Evolutionary conservation across 2,797 vertebrate species (phyloP).

Genomic region (Pseudochromis fuscus): DNA sequence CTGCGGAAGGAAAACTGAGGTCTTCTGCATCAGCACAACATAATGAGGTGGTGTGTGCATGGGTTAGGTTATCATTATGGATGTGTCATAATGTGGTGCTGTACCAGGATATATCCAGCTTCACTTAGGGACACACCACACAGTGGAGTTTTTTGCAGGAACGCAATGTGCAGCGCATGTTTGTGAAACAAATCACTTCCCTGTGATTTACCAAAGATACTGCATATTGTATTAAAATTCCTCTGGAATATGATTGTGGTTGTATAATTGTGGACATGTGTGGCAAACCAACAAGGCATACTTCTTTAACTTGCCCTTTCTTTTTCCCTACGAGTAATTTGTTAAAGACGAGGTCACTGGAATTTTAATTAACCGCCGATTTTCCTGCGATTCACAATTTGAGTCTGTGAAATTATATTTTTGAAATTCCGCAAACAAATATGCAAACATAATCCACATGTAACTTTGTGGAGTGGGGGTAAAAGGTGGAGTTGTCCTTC

Average conservation of each 20-base stretch:
- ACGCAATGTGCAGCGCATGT: conserved; percentile 1
- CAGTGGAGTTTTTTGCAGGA: conserved; percentile 17
- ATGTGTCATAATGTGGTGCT: conserved; percentile 54
- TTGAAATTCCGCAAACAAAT: conserved; percentile 49
- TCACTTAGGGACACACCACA: conserved; percentile 52
- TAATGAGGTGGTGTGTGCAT: conserved; percentile 60
- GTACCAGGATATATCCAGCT: conserved; percentile 27
- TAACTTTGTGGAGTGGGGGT: conserved; percentile 44
- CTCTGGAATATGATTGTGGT: conserved; percentile 43
- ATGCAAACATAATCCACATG: conserved; percentile 70
- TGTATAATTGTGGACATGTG: conserved; percentile 47
- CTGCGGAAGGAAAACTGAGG: conserved; percentile 53
- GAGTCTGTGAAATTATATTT: conserved; percentile 64
- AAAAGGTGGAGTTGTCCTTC: conserved; percentile 71
- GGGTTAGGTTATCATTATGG: conserved; percentile 60
- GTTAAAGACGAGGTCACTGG: conserved; percentile 44
- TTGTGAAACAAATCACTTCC: conserved; percentile 41
- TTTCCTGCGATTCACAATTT: conserved; percentile 64
- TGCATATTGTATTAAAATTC: conserved; percentile 35
- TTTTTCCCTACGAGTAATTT: conserved; percentile 57
- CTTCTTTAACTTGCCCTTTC: conserved; percentile 13
- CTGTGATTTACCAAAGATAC: conserved; percentile 33
- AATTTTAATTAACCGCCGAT: conserved; percentile 63
- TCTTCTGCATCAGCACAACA: conserved; percentile 46
- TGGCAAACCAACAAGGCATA: conserved; percentile 43